phyloP scores from a whole-genome alignment of 2,888 invertebrate species.

The Zaprionus lineosus region DNA sequence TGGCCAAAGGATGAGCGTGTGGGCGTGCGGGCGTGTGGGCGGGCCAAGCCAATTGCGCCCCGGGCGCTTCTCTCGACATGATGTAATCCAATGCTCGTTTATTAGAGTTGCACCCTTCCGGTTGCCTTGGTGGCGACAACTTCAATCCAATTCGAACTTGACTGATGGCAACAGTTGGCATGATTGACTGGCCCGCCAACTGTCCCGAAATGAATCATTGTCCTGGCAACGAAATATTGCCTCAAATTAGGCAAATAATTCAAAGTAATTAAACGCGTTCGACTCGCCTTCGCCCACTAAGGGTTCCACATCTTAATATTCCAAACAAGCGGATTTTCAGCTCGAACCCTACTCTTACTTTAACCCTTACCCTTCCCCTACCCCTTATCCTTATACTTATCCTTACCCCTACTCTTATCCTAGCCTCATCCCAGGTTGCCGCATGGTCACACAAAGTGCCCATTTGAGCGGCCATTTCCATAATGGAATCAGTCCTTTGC shows the following conservation, averaged over 20 bases:
- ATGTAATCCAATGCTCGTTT: constrained; percentile 61
- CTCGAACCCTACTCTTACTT: constrained; percentile 15
- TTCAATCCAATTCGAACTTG: constrained; percentile 56
- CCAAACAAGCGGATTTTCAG: constrained; percentile 31
- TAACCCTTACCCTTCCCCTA: constrained; percentile 9
- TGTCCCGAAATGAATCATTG: constrained; percentile 72
- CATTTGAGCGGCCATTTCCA: constrained; percentile 59
- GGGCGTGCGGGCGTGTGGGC: no score
- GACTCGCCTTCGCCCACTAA: constrained; percentile 36
- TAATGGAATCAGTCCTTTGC: constrained; percentile 47
- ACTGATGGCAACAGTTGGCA: constrained; percentile 72
- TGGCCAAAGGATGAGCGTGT: no score
- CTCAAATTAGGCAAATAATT: constrained; percentile 78
- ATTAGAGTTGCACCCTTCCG: constrained; percentile 37
- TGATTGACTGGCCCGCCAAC: constrained; percentile 60
- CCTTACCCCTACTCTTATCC: constrained; percentile 3
- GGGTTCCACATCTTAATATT: constrained; percentile 48
- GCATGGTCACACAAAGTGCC: constrained; percentile 66
- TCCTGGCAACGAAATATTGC: constrained; percentile 68
- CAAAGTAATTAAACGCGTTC: constrained; percentile 70
- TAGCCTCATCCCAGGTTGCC: constrained; percentile 2
- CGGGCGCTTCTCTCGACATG: constrained; percentile 33
- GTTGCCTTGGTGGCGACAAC: constrained; percentile 46
- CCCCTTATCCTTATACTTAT: constrained; percentile 3
- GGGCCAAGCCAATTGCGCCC: constrained; percentile 20